These are phyloP conservation scores for Trematomus bernacchii DNA, from an alignment of 2,797 vertebrate species.

Conservation along the genomic window DNA sequence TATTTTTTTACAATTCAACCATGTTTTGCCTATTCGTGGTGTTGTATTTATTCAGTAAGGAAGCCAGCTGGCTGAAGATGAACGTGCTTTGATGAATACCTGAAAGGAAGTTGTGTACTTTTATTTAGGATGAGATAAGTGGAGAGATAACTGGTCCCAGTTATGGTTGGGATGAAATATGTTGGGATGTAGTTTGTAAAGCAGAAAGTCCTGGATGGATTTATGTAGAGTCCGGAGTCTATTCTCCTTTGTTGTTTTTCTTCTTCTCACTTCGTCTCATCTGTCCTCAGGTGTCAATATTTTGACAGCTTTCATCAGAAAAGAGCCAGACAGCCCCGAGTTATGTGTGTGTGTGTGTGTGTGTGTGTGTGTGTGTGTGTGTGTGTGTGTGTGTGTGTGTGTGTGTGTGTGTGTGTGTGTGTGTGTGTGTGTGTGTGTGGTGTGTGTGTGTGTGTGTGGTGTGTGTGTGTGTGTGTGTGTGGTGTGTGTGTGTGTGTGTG, in stretches of 20 bases:
- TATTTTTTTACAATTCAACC: not conserved
- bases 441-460: not conserved
- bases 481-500: not conserved
- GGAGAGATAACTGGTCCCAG: conserved; percentile 17
- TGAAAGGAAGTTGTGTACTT: not conserved
- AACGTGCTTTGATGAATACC: conserved; percentile 29
- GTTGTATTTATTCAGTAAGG: not conserved
- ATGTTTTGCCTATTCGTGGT: not conserved
- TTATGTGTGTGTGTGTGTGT: conserved; percentile 6
- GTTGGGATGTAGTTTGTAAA: conserved; percentile 7
- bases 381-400: conserved; percentile 1
- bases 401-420: conserved; percentile 1
- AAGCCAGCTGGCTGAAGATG: conserved; percentile 21
- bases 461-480: conserved; percentile 1
- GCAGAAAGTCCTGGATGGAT: not conserved
- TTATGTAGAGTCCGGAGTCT: not conserved
- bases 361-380: not conserved
- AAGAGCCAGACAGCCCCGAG: not conserved
- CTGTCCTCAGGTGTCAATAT: conserved; percentile 48
- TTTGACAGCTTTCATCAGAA: conserved; percentile 64
- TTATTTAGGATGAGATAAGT: not conserved
- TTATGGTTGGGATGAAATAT: conserved; percentile 19
- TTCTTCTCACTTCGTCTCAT: conserved; percentile 22
- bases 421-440: not conserved
- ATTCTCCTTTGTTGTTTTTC: not conserved